Evolutionary conservation across 2,113 vertebrate species (phyloP), one percentile per base, ranked within the genome.

Genomic region (Malurus elegans): DNA sequence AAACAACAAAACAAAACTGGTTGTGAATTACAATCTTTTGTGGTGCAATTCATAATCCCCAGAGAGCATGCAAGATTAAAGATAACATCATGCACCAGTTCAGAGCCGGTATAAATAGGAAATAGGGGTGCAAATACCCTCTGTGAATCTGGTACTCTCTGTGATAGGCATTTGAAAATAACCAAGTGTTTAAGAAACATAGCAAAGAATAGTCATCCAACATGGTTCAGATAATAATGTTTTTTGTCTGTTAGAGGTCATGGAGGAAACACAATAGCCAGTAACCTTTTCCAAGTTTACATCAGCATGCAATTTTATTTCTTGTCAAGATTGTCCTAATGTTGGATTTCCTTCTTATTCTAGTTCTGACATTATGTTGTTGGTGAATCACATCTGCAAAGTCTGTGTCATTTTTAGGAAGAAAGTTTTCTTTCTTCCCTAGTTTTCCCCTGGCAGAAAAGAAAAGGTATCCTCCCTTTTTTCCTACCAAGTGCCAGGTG

Each of bases 321-420:
- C 72, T 75, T 83, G 62, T 95, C 97, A 97, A 42, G 50, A 67
- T 89, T 86, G 67, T 97, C 86, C 82, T 97, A 90, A 94, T 95
- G 73, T 74, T 96, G 69, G 57, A 97, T 97, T 90, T 61, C 48
- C 50, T 89, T 74, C 60, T 70, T 60, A 42, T 38, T 90, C 40
- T 16, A 20, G n/a, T 70, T 96, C 79, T 95, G 26, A 79, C 60
- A 53, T 69, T 96, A 92, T 95, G 72, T 96, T 98, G 95, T 96
- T 97, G 96, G 97, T 96, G 94, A 87, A 95, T 96, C 95, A 95
- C 95, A 95, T 95, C 96, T 98, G 97, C 94, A 97, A 96, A 93
- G 93, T 62, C 95, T 93, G 83, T 65, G 21, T 84, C 89, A 65
- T 96, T 96, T 98, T 91, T 86, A 96, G 86, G 92, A 65, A 44